A percentile compares a stretch with the other conserved stretches of the same genome.
phyloP scores from a whole-genome alignment of 1,140 invertebrate species.

The Lethocerus indicus region DNA sequence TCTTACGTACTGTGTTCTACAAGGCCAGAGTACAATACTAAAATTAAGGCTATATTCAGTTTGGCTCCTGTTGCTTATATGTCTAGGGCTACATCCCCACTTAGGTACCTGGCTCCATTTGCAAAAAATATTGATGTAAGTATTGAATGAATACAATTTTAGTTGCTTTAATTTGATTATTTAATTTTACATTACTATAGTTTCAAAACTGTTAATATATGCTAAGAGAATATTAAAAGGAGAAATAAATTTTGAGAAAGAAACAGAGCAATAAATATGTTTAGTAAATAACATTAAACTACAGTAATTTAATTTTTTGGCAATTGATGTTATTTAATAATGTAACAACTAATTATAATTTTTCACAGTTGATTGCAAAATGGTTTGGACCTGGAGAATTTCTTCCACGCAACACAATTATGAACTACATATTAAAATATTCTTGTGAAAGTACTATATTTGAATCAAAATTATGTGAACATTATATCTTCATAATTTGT shows the following conservation, averaged over 20 bases:
- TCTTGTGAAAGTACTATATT: slow-evolving; percentile 2
- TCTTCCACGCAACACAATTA: slow-evolving; percentile 6
- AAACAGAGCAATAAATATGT: neutral
- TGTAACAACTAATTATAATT: no score
- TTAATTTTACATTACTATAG: no score
- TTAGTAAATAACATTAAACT: no score
- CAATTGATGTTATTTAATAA: no score
- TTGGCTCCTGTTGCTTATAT: slow-evolving; percentile 30
- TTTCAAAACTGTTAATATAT: no score
- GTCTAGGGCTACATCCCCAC: slow-evolving; percentile 13
- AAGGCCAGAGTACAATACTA: slow-evolving; percentile 31
- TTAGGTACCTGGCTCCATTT: no score
- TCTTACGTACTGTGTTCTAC: slow-evolving; percentile 31
- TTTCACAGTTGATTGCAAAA: no score
- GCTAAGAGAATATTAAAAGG: no score
- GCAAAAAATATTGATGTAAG: slow-evolving; percentile 12
- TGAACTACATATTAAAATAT: neutral
- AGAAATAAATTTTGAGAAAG: no score
- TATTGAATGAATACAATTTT: neutral
- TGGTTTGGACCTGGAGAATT: neutral
- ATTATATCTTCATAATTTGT: slow-evolving; percentile 17
- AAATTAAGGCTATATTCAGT: slow-evolving; percentile 26
- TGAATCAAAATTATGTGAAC: slow-evolving; percentile 11
- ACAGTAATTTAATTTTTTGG: no score
- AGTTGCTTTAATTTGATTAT: no score